Percentiles rank a stretch among this genome's conserved stretches.
These are phyloP conservation scores for Sternarchorhynchus goeldii DNA, from an alignment of 2,797 vertebrate genomes.

Conservation along the genomic window DNA sequence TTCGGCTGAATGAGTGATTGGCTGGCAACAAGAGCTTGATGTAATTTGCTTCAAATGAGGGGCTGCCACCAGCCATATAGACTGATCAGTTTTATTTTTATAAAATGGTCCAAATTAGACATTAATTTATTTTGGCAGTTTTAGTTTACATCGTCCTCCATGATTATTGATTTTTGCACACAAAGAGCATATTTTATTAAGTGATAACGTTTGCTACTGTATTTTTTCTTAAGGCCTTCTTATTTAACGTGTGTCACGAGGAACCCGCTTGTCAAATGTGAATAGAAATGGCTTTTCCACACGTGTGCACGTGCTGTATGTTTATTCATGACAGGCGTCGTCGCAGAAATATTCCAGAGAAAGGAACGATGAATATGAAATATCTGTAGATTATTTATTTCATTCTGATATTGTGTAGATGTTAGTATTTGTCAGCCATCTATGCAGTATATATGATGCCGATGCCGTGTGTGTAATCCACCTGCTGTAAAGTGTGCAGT, in stretches of 20 bases:
- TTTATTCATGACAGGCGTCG: not conserved
- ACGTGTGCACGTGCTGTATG: not conserved
- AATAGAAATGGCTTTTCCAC: not conserved
- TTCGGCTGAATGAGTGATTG: conserved; percentile 14
- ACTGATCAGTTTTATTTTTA: conserved; percentile 53
- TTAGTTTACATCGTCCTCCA: conserved; percentile 43
- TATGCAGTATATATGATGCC: conserved; percentile 74
- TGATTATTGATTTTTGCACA: conserved; percentile 53
- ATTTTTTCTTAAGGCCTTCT: conserved; percentile 49
- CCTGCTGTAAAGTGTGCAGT: conserved; percentile 63
- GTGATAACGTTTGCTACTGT: conserved; percentile 62
- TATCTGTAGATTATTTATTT: conserved; percentile 73
- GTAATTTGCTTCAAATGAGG: conserved; percentile 5
- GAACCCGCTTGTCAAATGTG: conserved; percentile 25
- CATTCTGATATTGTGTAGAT: conserved; percentile 67
- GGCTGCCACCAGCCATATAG: conserved; percentile 12
- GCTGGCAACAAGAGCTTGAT: conserved; percentile 10
- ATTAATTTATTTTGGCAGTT: conserved; percentile 53
- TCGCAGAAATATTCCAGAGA: conserved; percentile 18
- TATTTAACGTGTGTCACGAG: conserved; percentile 21
- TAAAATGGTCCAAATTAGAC: conserved; percentile 52
- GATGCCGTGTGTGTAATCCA: conserved; percentile 69
- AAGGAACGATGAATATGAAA: conserved; percentile 57
- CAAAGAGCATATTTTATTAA: conserved; percentile 51
- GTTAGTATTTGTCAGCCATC: conserved; percentile 70